phyloP scores from a whole-genome alignment of 2,888 invertebrate species.

The Opisthograptis luteolata region DNA sequence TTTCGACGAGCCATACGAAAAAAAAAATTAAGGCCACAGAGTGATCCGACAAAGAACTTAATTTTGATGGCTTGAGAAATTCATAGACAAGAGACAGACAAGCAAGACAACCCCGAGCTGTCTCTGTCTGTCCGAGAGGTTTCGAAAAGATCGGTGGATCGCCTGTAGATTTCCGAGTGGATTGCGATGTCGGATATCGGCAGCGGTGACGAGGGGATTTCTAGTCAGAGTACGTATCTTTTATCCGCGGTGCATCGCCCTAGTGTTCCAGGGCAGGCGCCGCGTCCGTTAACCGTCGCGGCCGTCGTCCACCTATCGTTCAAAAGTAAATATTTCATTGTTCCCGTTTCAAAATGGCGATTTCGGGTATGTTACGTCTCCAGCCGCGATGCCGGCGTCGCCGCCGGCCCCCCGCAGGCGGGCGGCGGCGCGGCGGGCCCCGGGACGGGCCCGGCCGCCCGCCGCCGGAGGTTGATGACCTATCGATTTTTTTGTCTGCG shows the following conservation, averaged over 20 bases:
- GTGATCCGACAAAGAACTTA: constrained; percentile 48
- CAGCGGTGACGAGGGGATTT: constrained; percentile 91
- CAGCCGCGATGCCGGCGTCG: constrained; percentile 42
- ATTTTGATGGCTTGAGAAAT: constrained; percentile 71
- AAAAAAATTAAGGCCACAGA: neutral
- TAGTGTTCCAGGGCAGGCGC: constrained; percentile 44
- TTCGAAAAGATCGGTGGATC: constrained; percentile 79
- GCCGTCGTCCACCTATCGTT: constrained; percentile 62
- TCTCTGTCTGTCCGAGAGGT: constrained; percentile 64
- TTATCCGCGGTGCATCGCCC: constrained; percentile 58
- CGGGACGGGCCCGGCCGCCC: constrained; percentile 67
- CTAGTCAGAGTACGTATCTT: constrained; percentile 90
- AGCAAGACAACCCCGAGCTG: too few species aligned
- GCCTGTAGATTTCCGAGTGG: constrained; percentile 82
- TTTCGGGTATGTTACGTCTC: constrained; percentile 62
- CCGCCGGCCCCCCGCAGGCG: constrained; percentile 49
- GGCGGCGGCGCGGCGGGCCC: constrained; percentile 57
- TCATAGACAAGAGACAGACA: constrained; percentile 78
- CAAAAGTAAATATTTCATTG: constrained; percentile 83
- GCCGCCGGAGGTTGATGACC: constrained; percentile 80
- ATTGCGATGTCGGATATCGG: constrained; percentile 91
- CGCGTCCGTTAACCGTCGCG: constrained; percentile 56
- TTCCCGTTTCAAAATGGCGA: constrained; percentile 85
- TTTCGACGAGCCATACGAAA: too few species aligned
- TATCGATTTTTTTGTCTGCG: constrained; percentile 84